Conservation (phyloP, 2,888 invertebrate genomes). For the Scelioninae gen. 2 region DNA sequence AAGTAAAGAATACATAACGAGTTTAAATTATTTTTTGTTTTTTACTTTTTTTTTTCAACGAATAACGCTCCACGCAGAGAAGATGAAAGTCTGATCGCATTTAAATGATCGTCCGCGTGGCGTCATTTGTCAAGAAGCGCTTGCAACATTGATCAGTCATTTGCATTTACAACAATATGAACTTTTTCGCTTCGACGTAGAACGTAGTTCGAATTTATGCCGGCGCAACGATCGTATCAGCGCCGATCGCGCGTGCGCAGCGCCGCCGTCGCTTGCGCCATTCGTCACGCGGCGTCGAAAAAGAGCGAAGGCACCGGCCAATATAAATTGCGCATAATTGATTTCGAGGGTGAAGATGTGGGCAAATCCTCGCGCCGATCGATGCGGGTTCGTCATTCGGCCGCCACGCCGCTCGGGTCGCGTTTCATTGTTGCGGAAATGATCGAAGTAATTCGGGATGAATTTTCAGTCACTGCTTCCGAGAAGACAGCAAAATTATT, state of each 20-base stretch:
- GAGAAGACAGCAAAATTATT: too few species aligned
- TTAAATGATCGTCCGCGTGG: constrained; percentile 29
- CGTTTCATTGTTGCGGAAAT: constrained; percentile 18
- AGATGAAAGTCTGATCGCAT: constrained; percentile 17
- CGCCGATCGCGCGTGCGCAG: constrained; percentile 54
- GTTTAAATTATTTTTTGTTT: too few species aligned
- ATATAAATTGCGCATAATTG: constrained; percentile 70
- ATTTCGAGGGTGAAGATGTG: constrained; percentile 67
- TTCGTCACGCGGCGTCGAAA: constrained; percentile 38
- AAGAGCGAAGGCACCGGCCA: constrained; percentile 59
- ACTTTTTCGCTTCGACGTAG: constrained; percentile 56
- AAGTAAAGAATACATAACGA: too few species aligned
- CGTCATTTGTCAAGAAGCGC: constrained; percentile 29
- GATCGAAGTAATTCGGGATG: too few species aligned
- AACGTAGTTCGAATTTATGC: constrained; percentile 67
- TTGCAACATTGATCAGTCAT: constrained; percentile 42
- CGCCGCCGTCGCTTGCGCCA: constrained; percentile 42
- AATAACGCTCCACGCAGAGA: too few species aligned
- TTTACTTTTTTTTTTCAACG: too few species aligned
- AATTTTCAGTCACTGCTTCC: too few species aligned
- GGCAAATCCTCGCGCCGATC: constrained; percentile 66
- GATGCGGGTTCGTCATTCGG: constrained; percentile 65
- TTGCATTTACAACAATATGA: constrained; percentile 58
- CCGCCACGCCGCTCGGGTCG: constrained; percentile 24
- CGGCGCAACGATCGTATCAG: constrained; percentile 64